These are phyloP conservation scores for Pimephales promelas DNA, from an alignment of 2,113 vertebrate species.

Conservation along the genomic window DNA sequence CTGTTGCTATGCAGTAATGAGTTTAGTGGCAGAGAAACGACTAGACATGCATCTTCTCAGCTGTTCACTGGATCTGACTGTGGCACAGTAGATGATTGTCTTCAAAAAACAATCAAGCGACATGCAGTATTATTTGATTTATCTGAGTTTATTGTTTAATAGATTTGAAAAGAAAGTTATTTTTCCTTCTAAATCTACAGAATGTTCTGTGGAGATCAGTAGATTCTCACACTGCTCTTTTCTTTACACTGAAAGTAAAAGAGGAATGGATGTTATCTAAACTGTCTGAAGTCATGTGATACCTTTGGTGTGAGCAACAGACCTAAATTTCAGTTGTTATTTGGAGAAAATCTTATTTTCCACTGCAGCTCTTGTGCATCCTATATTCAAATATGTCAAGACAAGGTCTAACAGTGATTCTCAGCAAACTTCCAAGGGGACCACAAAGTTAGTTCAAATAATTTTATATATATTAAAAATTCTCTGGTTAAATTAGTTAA, in stretches of 20 bases:
- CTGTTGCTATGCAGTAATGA: constrained; percentile 37
- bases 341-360: not conserved
- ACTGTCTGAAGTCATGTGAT: not conserved
- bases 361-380: not conserved
- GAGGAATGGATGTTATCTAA: not conserved
- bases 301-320: not conserved
- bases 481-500: not conserved
- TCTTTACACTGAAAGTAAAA: not conserved
- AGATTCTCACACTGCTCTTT: not conserved
- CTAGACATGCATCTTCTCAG: constrained; percentile 26
- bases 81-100: not conserved
- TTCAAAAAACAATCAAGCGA: not conserved
- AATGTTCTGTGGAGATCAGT: not conserved
- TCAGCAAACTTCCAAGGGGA: not conserved
- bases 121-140: not conserved
- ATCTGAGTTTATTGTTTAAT: not conserved
- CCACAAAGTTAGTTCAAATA: too few species aligned
- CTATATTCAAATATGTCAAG: not conserved
- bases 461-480: too few species aligned
- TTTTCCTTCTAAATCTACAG: not conserved
- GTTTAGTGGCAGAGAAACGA: constrained; percentile 6
- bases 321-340: not conserved
- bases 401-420: not conserved
- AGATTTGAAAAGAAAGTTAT: not conserved
- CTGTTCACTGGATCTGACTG: constrained; percentile 32